Evolutionary conservation across 2,888 invertebrate genomes (phyloP).

Genomic region (Sipha maydis): DNA sequence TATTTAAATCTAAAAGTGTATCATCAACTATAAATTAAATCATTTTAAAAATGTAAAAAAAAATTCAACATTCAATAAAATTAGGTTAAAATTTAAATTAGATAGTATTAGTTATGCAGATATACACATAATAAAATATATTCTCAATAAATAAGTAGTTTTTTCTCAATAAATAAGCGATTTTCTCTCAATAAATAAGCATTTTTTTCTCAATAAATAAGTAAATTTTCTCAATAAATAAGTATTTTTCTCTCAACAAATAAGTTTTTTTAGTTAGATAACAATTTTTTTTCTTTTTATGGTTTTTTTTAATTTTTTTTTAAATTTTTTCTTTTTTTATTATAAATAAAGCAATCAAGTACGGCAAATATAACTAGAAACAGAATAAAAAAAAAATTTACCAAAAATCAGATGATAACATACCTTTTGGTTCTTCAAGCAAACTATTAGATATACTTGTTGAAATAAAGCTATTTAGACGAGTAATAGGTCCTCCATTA

Average conservation of each 20-base stretch:
- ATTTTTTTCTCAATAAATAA: not conserved
- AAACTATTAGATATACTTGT: conserved; percentile 74
- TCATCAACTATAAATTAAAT: conserved; percentile 28
- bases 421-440: conserved; percentile 77
- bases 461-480: conserved; percentile 78
- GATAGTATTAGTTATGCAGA: not conserved
- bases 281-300: conserved; percentile 21
- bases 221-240: not conserved
- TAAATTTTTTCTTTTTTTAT: conserved; percentile 15
- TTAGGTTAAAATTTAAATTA: conserved; percentile 32
- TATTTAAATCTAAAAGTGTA: conserved; percentile 9
- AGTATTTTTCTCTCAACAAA: conserved; percentile 3
- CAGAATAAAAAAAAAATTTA: conserved; percentile 66
- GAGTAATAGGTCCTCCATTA: conserved; percentile 81
- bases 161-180: conserved; percentile 45
- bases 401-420: conserved; percentile 75
- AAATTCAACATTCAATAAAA: conserved; percentile 54
- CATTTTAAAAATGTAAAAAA: conserved; percentile 49
- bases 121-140: conserved; percentile 38
- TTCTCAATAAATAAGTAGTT: conserved; percentile 37
- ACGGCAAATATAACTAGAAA: conserved; percentile 16
- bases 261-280: not conserved
- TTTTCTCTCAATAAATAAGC: conserved; percentile 21
- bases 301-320: not conserved
- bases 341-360: conserved; percentile 3